Evolutionary conservation across 30 jellyfish, hydroid and myxozoan genomes (phyloP).

Genomic region (Chironex yamaguchii): DNA sequence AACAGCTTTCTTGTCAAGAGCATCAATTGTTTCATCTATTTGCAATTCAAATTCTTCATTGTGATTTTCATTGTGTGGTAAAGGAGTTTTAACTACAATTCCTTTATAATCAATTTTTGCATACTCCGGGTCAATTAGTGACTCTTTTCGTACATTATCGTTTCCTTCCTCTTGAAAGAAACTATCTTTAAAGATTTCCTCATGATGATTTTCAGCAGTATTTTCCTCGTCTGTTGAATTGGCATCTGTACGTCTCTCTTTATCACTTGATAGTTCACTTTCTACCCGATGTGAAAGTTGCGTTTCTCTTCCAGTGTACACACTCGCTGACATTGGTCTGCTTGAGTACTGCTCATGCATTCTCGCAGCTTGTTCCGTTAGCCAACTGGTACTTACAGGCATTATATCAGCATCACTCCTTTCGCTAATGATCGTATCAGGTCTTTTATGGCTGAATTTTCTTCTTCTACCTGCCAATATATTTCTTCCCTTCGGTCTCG

Average conservation of each 20-base stretch:
- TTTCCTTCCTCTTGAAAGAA: background rate
- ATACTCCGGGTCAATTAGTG: too few species aligned
- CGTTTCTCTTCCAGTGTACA: background rate
- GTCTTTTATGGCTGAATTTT: background rate
- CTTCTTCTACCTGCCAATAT: background rate
- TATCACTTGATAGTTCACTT: background rate
- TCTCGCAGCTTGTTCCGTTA: background rate
- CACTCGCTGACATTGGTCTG: background rate
- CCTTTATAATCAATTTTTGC: too few species aligned
- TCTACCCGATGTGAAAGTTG: background rate
- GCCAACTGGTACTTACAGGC: background rate
- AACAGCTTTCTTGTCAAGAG: too few species aligned
- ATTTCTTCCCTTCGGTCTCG: background rate
- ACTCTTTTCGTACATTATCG: too few species aligned
- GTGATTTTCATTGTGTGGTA: too few species aligned
- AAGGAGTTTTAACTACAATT: too few species aligned
- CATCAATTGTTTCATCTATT: too few species aligned
- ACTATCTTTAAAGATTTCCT: background rate
- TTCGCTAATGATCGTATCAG: background rate
- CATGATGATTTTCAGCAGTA: background rate
- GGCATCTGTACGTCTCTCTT: background rate
- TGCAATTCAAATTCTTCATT: too few species aligned
- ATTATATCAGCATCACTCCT: background rate
- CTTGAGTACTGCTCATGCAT: background rate
- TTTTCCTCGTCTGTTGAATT: background rate